A percentile compares a stretch with the other conserved stretches of the same genome.
Evolutionary conservation across 2,888 invertebrate species (phyloP).

Genomic region (Cremastobaeus sp.): DNA sequence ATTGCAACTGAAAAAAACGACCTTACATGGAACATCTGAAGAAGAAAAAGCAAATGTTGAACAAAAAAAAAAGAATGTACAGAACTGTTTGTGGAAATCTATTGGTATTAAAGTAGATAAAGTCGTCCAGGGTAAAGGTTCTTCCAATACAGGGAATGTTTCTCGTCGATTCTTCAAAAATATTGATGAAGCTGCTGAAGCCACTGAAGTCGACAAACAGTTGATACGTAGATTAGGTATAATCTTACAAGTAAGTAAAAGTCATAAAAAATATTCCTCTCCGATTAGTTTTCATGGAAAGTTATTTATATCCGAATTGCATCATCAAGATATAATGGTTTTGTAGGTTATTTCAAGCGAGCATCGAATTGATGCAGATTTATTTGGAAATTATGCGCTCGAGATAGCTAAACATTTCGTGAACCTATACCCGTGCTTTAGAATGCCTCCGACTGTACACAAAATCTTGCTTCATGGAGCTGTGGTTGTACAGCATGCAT

Average conservation of each 20-base stretch:
- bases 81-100: not conserved
- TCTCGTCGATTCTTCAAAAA: conserved; percentile 25
- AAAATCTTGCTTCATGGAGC: no score
- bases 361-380: no score
- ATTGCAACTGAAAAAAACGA: not conserved
- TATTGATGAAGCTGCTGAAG: conserved; percentile 5
- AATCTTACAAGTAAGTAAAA: not conserved
- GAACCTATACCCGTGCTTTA: no score
- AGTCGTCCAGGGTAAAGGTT: conserved; percentile 31
- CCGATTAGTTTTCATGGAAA: no score
- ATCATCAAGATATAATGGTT: no score
- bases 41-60: not conserved
- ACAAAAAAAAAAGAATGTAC: conserved; percentile 8
- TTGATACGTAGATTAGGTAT: not conserved
- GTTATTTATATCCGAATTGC: no score
- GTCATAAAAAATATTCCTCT: no score
- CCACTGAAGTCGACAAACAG: conserved; percentile 7
- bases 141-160: conserved; percentile 26
- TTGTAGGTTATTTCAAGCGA: no score
- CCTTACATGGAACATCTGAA: not conserved
- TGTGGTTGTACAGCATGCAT: no score
- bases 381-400: no score
- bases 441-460: no score
- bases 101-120: conserved; percentile 29
- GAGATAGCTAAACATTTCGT: no score